phyloP scores from a whole-genome alignment of 2,888 invertebrate species.

The Deilephila elpenor region DNA sequence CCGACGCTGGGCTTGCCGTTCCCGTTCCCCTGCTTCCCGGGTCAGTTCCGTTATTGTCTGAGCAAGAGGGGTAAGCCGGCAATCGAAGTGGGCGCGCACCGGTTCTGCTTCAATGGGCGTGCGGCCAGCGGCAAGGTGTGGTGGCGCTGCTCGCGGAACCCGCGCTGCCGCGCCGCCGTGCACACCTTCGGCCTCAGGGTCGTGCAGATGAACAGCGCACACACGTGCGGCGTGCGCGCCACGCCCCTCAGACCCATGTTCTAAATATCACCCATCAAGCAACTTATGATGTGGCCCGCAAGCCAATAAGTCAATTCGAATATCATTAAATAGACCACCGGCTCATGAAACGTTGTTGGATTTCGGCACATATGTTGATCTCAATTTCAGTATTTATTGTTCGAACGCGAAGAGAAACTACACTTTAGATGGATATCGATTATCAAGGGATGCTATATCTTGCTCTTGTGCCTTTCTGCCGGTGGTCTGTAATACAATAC shows the following conservation, averaged over 20 bases:
- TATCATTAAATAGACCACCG: constrained; percentile 61
- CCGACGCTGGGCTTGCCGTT: constrained; percentile 77
- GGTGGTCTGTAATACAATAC: constrained; percentile 57
- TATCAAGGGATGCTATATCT: constrained; percentile 66
- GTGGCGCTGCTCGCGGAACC: constrained; percentile 81
- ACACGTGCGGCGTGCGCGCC: constrained; percentile 79
- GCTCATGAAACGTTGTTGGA: constrained; percentile 64
- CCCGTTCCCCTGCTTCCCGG: constrained; percentile 79
- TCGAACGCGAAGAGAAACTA: constrained; percentile 47
- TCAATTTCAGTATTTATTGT: constrained; percentile 49
- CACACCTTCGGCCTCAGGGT: constrained; percentile 80
- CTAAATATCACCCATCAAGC: constrained; percentile 45
- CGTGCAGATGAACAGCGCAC: constrained; percentile 81
- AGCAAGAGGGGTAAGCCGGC: constrained; percentile 81
- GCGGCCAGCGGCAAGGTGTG: constrained; percentile 81
- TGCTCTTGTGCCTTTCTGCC: constrained; percentile 79
- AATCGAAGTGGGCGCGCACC: constrained; percentile 79
- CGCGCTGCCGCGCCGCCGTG: constrained; percentile 78
- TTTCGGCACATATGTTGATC: constrained; percentile 73
- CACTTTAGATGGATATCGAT: constrained; percentile 55
- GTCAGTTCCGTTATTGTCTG: constrained; percentile 80
- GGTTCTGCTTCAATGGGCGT: constrained; percentile 80
- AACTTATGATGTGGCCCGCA: constrained; percentile 21
- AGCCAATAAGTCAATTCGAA: constrained; percentile 59
- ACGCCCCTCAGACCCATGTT: constrained; percentile 80